Evolutionary conservation across 1,140 invertebrate genomes (phyloP).

Genomic region (Eurosta solidaginis): DNA sequence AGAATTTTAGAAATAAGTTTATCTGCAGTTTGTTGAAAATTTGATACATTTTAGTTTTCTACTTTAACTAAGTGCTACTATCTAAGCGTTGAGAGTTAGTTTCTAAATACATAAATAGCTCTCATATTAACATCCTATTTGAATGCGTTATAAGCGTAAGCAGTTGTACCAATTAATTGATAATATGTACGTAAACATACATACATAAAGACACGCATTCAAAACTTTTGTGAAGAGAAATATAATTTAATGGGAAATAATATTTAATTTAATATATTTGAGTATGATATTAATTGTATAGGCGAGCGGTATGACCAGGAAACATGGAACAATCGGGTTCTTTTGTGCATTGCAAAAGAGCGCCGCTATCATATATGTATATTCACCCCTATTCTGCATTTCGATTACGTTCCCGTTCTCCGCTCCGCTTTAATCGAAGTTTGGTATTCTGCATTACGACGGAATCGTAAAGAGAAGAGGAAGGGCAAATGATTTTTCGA

Average conservation of each 20-base stretch:
- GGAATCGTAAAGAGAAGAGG: too few species aligned
- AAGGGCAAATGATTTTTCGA: too few species aligned
- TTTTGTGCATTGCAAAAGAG: too few species aligned
- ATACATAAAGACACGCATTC: too few species aligned
- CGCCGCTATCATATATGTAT: too few species aligned
- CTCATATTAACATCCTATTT: conserved; percentile 16
- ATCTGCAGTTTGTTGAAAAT: neutral
- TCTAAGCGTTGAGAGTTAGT: conserved; percentile 13
- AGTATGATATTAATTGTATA: too few species aligned
- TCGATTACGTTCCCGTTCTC: too few species aligned
- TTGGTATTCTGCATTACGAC: too few species aligned
- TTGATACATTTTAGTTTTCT: neutral
- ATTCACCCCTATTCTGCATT: too few species aligned
- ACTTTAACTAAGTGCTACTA: conserved; percentile 17
- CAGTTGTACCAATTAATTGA: neutral
- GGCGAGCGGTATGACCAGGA: too few species aligned
- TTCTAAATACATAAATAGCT: neutral
- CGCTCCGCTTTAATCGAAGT: too few species aligned
- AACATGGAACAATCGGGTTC: too few species aligned
- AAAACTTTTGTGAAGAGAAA: conserved; percentile 28
- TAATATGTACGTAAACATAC: neutral
- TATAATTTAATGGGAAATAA: conserved; percentile 11
- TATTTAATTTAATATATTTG: neutral
- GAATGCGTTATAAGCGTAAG: neutral
- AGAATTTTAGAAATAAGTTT: conserved; percentile 9